Conservation (phyloP, 1,140 invertebrate genomes). For the Heliconius himera region DNA sequence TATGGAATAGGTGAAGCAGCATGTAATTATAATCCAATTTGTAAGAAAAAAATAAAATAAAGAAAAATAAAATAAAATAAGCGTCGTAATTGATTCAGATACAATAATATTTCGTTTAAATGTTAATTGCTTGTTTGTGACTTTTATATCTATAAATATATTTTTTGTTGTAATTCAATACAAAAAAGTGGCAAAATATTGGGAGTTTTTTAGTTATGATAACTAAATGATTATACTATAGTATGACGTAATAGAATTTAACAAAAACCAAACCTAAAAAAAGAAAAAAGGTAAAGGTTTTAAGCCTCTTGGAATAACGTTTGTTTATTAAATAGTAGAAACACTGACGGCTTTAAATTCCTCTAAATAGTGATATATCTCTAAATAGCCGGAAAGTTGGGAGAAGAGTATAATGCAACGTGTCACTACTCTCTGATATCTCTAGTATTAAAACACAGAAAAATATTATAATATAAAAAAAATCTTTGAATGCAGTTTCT, state of each 20-base stretch:
- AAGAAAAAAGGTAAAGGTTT: background rate
- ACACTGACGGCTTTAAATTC: no score
- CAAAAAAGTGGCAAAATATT: background rate
- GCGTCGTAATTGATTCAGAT: background rate
- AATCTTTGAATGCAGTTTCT: background rate
- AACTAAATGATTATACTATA: background rate
- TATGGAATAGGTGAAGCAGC: background rate
- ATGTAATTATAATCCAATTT: background rate
- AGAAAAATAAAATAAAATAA: background rate
- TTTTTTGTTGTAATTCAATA: background rate
- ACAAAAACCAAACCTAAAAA: background rate
- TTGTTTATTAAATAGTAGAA: background rate
- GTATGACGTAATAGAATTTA: background rate
- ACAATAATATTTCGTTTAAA: background rate
- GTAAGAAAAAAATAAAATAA: background rate
- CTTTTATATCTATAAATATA: background rate
- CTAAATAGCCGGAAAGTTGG: no score
- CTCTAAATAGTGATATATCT: background rate
- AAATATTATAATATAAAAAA: background rate
- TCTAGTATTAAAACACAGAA: background rate
- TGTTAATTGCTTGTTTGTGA: constrained; percentile 2
- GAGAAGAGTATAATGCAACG: no score
- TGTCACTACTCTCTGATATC: background rate
- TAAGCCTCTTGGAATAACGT: background rate
- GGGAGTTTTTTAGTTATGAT: background rate